phyloP scores from a whole-genome alignment of 2,113 vertebrate species.

The Ceratotherium simum region DNA sequence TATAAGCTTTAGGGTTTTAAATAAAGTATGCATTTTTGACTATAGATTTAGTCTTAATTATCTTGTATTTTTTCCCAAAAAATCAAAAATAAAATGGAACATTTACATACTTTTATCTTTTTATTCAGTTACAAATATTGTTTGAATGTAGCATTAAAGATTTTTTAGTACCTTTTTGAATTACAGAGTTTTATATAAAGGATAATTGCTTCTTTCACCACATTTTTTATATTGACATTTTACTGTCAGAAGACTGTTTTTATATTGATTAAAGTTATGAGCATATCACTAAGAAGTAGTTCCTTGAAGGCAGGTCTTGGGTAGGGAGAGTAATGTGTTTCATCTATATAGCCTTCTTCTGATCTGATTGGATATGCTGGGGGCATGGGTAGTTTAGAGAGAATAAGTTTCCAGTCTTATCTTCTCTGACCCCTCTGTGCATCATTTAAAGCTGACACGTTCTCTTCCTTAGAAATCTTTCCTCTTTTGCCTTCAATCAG shows the following conservation, averaged over 20 bases:
- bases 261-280: background rate
- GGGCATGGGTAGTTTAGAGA: background rate
- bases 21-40: constrained; percentile 38
- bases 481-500: background rate
- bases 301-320: background rate
- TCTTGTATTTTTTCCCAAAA: background rate
- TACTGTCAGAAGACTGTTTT: background rate
- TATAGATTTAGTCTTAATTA: constrained; percentile 13
- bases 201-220: constrained; percentile 17
- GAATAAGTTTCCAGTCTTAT: background rate
- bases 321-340: background rate
- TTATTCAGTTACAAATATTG: background rate
- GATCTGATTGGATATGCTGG: background rate
- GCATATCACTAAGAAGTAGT: background rate
- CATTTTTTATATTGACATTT: constrained; percentile 36
- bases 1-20: constrained; percentile 3
- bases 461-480: background rate
- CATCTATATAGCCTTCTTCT: background rate
- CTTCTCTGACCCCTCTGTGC: background rate
- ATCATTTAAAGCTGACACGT: background rate
- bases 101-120: background rate
- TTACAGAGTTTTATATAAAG: constrained; percentile 47
- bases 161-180: background rate
- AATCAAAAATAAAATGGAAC: constrained; percentile 13
- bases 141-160: background rate